Evolutionary conservation across 1,140 invertebrate species (phyloP).

Genomic region (Drosophila gunungcola): DNA sequence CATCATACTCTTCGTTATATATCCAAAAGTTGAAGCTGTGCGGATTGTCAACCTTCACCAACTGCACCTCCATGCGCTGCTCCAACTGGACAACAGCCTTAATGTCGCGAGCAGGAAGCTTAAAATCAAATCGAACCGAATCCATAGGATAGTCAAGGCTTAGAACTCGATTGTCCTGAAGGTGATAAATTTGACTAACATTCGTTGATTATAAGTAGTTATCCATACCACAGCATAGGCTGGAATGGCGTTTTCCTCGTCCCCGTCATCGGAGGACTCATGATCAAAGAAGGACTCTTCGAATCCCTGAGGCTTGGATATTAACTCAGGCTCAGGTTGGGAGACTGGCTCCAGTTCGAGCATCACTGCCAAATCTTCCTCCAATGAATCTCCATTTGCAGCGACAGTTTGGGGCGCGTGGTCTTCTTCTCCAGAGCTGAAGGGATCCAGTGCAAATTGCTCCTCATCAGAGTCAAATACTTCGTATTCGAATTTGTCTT

Average conservation of each 20-base stretch:
- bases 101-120: constrained; percentile 24
- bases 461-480: not conserved
- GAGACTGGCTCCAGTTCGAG: not conserved
- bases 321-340: not conserved
- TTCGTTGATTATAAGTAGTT: too few relatives aligned
- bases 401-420: not conserved
- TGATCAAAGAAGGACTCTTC: not conserved
- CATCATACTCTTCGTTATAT: constrained; percentile 44
- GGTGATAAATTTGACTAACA: not conserved
- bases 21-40: constrained; percentile 71
- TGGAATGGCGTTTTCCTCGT: constrained; percentile 53
- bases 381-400: not conserved
- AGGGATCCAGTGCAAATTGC: not conserved
- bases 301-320: not conserved
- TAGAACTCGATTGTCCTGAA: constrained; percentile 47
- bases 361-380: not conserved
- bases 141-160: constrained; percentile 59
- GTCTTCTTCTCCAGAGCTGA: not conserved
- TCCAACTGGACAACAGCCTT: constrained; percentile 4
- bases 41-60: constrained; percentile 61
- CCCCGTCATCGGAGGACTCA: constrained; percentile 33
- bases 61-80: constrained; percentile 31
- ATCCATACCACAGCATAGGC: constrained; percentile 45
- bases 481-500: not conserved
- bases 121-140: constrained; percentile 44